phyloP scores from a whole-genome alignment of 2,888 invertebrate genomes.

The Acanthopleura granulata region DNA sequence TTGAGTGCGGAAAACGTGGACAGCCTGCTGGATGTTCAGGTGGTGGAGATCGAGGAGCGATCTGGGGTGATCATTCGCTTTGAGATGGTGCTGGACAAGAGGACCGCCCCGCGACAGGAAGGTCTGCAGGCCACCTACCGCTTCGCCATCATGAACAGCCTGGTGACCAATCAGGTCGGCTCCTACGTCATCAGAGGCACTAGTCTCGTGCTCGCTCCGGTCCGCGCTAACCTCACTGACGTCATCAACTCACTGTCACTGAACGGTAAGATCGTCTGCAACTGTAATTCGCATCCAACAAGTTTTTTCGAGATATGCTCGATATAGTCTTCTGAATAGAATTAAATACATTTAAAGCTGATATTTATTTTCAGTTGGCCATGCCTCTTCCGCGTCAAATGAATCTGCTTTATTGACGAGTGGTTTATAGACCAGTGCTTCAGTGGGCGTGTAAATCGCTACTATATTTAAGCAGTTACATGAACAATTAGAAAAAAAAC shows the following conservation, averaged over 20 bases:
- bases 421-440: no score
- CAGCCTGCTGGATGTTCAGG: slow-evolving; percentile 26
- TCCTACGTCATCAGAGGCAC: slow-evolving; percentile 7
- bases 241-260: background rate
- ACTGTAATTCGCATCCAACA: no score
- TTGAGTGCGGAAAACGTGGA: slow-evolving; percentile 21
- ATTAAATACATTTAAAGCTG: no score
- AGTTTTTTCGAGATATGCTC: no score
- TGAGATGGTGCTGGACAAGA: slow-evolving; percentile 28
- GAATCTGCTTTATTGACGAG: no score
- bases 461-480: no score
- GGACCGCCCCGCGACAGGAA: slow-evolving; percentile 24
- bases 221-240: background rate
- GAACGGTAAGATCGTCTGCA: background rate
- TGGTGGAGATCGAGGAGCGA: slow-evolving; percentile 20
- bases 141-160: background rate
- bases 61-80: slow-evolving; percentile 23
- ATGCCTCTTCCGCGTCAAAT: no score
- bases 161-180: background rate
- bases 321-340: no score
- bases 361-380: no score
- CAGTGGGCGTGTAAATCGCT: no score
- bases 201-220: background rate
- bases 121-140: slow-evolving; percentile 25
- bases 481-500: no score